These are phyloP conservation scores for Psilanteris sp. DNA, from an alignment of 1,140 invertebrate species.

Conservation along the genomic window DNA sequence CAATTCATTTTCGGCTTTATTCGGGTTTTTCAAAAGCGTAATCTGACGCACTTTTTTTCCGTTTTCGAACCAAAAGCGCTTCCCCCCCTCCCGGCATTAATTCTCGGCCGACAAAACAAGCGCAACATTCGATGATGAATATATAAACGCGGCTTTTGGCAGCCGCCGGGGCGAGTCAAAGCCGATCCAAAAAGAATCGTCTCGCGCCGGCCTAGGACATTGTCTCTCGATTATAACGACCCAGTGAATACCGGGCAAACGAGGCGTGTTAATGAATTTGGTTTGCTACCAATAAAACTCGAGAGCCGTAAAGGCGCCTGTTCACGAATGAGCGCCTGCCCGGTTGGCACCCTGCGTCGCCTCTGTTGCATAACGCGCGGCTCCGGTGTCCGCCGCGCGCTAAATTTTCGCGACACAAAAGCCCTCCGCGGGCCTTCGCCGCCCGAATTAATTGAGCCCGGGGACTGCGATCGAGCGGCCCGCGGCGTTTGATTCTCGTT, in stretches of 20 bases:
- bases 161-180: not conserved
- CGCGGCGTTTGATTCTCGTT: too few species aligned
- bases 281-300: conserved; percentile 68
- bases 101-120: too few species aligned
- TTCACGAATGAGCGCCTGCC: conserved; percentile 65
- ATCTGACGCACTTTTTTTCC: too few species aligned
- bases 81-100: too few species aligned
- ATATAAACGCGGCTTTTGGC: not conserved
- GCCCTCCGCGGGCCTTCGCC: too few species aligned
- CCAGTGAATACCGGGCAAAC: conserved; percentile 66
- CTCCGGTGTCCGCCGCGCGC: conserved; percentile 36
- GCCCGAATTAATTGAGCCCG: too few species aligned
- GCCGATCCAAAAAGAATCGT: conserved; percentile 3
- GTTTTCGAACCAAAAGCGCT: too few species aligned
- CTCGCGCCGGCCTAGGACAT: conserved; percentile 4
- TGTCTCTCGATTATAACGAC: conserved; percentile 65
- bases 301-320: conserved; percentile 66
- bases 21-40: conserved; percentile 31
- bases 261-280: conserved; percentile 74
- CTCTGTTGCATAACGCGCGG: conserved; percentile 53
- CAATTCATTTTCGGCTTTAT: conserved; percentile 35
- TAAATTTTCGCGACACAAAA: conserved; percentile 44
- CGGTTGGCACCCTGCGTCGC: conserved; percentile 53
- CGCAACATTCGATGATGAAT: not conserved
- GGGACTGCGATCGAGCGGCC: too few species aligned